These are phyloP conservation scores for Conus ventricosus DNA, from an alignment of 1,140 invertebrate species.

Conservation along the genomic window DNA sequence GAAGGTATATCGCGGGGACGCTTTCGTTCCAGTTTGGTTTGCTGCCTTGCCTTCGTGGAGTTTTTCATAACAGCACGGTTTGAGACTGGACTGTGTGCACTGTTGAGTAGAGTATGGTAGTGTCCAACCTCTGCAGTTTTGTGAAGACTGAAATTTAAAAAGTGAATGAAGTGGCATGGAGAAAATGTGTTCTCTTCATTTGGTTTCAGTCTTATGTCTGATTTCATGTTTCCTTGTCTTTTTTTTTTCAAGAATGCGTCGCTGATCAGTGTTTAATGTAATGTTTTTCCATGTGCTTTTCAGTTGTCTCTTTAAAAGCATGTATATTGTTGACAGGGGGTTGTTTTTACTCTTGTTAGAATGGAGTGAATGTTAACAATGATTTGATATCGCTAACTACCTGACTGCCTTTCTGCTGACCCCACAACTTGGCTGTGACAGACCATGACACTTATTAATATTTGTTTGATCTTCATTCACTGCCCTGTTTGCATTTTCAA, in stretches of 20 bases:
- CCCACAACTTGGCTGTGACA: no score
- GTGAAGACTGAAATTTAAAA: neutral
- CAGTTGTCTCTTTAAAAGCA: neutral
- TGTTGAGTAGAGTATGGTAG: neutral
- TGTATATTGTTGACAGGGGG: neutral
- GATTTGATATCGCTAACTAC: neutral
- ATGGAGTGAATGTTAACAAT: neutral
- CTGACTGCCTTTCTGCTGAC: no score
- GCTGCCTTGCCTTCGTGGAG: neutral
- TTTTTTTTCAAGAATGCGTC: neutral
- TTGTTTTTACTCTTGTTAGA: neutral
- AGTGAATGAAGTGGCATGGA: neutral
- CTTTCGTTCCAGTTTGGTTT: conserved; percentile 51
- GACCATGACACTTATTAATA: no score
- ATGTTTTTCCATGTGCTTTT: neutral
- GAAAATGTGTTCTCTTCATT: no score
- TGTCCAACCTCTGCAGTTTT: no score
- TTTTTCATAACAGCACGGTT: neutral
- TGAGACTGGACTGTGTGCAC: neutral
- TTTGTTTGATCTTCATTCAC: no score
- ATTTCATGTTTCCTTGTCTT: neutral
- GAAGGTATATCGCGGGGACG: conserved; percentile 63
- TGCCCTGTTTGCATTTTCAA: neutral
- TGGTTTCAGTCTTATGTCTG: neutral
- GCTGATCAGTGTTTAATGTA: neutral